Percentiles rank a stretch among this genome's conserved stretches.
phyloP scores from a whole-genome alignment of 2,888 invertebrate genomes.

The Theretra japonica region DNA sequence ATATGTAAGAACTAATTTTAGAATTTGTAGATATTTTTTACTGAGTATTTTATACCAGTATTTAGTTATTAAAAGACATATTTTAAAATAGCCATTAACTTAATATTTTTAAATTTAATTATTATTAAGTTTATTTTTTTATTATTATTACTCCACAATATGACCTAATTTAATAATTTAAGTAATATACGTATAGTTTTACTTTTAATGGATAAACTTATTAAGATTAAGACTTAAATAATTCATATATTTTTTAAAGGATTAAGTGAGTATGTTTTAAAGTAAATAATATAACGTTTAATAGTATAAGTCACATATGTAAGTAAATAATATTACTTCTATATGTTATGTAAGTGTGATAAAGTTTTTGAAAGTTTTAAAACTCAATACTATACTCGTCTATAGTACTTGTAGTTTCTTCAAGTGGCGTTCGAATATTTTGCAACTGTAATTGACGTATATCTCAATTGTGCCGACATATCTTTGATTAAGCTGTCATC shows the following conservation, averaged over 20 bases:
- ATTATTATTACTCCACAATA: slow-evolving; percentile 34
- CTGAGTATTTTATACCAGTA: background rate
- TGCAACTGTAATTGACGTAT: slow-evolving; percentile 11
- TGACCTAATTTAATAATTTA: slow-evolving; percentile 24
- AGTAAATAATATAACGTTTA: too few species aligned
- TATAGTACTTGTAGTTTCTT: slow-evolving; percentile 61
- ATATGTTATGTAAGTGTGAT: background rate
- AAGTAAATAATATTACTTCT: too few species aligned
- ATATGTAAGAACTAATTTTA: background rate
- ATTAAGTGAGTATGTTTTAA: too few species aligned
- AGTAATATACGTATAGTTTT: background rate
- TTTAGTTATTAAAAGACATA: background rate
- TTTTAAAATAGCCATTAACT: too few species aligned
- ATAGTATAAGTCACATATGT: too few species aligned
- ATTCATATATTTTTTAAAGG: too few species aligned
- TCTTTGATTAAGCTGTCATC: slow-evolving; percentile 6
- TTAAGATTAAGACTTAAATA: too few species aligned
- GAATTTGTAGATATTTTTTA: background rate
- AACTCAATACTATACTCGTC: slow-evolving; percentile 59
- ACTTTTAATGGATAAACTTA: too few species aligned
- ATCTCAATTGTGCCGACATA: slow-evolving; percentile 16
- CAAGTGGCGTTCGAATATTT: slow-evolving; percentile 29
- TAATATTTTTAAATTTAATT: too few species aligned
- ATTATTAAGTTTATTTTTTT: background rate
- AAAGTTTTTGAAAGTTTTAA: slow-evolving; percentile 30